Conservation (phyloP, 2,113 vertebrate genomes). For the Leptobrachium leishanense region DNA sequence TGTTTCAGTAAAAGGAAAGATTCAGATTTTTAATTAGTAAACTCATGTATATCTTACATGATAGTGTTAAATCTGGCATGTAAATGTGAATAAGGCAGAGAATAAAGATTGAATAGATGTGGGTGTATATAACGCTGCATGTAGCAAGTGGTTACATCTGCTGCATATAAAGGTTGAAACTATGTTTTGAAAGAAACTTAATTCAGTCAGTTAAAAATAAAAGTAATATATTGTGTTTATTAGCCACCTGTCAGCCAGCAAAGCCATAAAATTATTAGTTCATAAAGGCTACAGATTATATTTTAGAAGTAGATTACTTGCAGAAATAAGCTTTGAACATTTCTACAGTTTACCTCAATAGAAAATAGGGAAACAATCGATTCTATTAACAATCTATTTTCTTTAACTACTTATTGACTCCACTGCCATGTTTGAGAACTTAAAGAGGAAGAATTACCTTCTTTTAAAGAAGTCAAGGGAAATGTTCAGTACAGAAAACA, state of each 20-base stretch:
- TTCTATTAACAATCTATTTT: too few relatives aligned
- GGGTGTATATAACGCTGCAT: neutral
- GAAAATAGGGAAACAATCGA: too few relatives aligned
- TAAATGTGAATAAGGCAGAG: neutral
- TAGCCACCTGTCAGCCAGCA: slow-evolving; percentile 10
- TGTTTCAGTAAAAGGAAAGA: too few relatives aligned
- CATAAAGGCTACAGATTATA: neutral
- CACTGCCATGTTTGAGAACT: too few relatives aligned
- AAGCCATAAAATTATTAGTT: neutral
- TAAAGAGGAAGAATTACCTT: too few relatives aligned
- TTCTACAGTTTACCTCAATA: too few relatives aligned
- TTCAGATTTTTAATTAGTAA: too few relatives aligned
- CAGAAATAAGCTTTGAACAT: too few relatives aligned
- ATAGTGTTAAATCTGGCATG: neutral
- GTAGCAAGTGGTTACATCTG: slow-evolving; percentile 6
- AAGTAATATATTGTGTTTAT: neutral
- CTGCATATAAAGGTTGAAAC: neutral
- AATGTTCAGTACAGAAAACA: too few relatives aligned
- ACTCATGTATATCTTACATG: too few relatives aligned
- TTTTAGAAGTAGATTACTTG: neutral
- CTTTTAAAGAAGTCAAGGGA: too few relatives aligned
- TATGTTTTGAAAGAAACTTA: neutral
- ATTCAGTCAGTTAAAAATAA: slow-evolving; percentile 10
- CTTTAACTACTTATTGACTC: too few relatives aligned
- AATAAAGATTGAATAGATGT: neutral